Percentiles rank a stretch among this genome's conserved stretches.
Evolutionary conservation across 2,797 vertebrate species (phyloP).

Genomic region (Leuciscus waleckii): DNA sequence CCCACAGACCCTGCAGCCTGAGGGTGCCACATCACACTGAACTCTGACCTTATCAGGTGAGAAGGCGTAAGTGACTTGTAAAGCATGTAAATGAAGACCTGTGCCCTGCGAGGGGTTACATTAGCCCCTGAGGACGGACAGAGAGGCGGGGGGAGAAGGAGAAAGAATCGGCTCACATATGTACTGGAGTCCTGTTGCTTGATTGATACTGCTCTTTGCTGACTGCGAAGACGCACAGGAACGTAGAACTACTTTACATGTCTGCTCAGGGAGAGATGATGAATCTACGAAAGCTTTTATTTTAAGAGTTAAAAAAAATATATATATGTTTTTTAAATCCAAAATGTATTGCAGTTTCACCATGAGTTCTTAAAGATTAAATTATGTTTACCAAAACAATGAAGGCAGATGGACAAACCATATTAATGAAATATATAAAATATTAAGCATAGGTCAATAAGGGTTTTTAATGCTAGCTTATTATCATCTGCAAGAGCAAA

Average conservation of each 20-base stretch:
- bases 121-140: conserved; percentile 35
- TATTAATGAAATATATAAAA: not conserved
- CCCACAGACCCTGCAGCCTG: conserved; percentile 27
- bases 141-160: not conserved
- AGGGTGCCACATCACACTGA: conserved; percentile 51
- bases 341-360: not conserved
- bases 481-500: conserved; percentile 12
- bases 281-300: conserved; percentile 24
- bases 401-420: not conserved
- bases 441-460: not conserved
- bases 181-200: conserved; percentile 21
- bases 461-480: not conserved
- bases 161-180: not conserved
- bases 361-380: not conserved
- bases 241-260: conserved; percentile 9
- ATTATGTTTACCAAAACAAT: not conserved
- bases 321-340: not conserved
- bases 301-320: no score
- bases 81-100: conserved; percentile 62
- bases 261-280: conserved; percentile 18
- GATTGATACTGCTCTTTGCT: conserved; percentile 40
- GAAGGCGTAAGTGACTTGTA: conserved; percentile 71
- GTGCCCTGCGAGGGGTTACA: conserved; percentile 49
- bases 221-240: conserved; percentile 54
- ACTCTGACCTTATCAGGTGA: conserved; percentile 70